These are phyloP conservation scores for Lagenorhynchus albirostris DNA, from an alignment of 2,113 vertebrate genomes.

Conservation along the genomic window DNA sequence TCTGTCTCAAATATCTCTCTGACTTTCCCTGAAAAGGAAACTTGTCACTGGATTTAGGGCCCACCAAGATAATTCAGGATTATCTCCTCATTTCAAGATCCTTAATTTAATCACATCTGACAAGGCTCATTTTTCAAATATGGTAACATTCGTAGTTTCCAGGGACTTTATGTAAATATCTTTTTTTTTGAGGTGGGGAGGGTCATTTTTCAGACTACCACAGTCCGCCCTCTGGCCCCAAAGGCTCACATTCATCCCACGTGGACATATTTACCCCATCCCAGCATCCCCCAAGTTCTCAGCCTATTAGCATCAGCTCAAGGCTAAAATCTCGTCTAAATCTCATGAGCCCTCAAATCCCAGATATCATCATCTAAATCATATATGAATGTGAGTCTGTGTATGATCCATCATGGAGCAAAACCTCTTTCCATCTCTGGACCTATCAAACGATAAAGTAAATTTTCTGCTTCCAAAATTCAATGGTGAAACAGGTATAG, in stretches of 20 bases:
- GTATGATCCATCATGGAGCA: background rate
- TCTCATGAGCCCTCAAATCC: background rate
- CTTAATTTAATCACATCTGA: background rate
- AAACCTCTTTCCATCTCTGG: background rate
- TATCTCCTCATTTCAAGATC: background rate
- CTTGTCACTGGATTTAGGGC: background rate
- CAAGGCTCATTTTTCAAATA: background rate
- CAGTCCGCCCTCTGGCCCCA: background rate
- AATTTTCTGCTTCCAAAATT: background rate
- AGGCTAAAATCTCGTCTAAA: background rate
- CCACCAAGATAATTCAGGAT: background rate
- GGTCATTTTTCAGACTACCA: background rate
- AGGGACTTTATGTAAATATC: background rate
- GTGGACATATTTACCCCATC: background rate
- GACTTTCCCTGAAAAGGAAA: background rate
- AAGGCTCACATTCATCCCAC: background rate
- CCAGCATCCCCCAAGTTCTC: background rate
- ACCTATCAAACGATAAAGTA: background rate
- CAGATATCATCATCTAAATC: background rate
- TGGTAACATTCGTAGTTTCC: background rate
- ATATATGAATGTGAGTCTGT: background rate
- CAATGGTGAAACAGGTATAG: background rate
- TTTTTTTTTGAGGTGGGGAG: background rate
- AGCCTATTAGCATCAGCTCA: background rate
- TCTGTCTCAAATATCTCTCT: background rate